Conservation (phyloP, 2,797 vertebrate species). For the Arnoldichthys spilopterus region DNA sequence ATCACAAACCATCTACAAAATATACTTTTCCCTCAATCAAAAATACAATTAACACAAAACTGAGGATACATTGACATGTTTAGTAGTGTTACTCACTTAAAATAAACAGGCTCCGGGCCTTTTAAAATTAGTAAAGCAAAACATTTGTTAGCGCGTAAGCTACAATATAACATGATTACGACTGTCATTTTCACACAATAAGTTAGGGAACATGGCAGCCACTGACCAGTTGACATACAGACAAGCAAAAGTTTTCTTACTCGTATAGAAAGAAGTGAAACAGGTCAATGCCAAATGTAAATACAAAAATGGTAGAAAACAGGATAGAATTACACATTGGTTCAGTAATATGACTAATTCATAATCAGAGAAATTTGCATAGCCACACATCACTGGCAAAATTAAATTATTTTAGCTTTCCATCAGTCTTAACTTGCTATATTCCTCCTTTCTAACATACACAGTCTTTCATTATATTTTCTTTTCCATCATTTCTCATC, state of each 20-base stretch:
- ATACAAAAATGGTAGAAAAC: not conserved
- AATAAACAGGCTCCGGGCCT: constrained; percentile 74
- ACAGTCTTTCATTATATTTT: constrained; percentile 21
- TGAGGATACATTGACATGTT: constrained; percentile 23
- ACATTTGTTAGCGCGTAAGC: constrained; percentile 64
- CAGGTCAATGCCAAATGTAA: not conserved
- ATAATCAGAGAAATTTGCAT: not conserved
- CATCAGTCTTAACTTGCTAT: not conserved
- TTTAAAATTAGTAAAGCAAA: constrained; percentile 44
- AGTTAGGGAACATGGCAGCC: constrained; percentile 8
- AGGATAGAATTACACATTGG: not conserved
- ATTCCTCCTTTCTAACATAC: constrained; percentile 22
- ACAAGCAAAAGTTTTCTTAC: constrained; percentile 14
- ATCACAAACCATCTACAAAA: constrained; percentile 54
- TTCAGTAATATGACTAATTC: not conserved
- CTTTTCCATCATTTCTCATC: not conserved
- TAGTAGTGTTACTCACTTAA: constrained; percentile 27
- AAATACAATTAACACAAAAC: constrained; percentile 40
- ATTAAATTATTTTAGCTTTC: not conserved
- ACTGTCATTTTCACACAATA: constrained; percentile 16
- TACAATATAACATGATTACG: constrained; percentile 31
- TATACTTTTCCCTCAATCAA: constrained; percentile 36
- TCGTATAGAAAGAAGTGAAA: not conserved
- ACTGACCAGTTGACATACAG: not conserved
- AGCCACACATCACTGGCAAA: not conserved